Evolutionary conservation across 2,797 vertebrate genomes (phyloP).

Genomic region (Dicrostonyx torquatus): DNA sequence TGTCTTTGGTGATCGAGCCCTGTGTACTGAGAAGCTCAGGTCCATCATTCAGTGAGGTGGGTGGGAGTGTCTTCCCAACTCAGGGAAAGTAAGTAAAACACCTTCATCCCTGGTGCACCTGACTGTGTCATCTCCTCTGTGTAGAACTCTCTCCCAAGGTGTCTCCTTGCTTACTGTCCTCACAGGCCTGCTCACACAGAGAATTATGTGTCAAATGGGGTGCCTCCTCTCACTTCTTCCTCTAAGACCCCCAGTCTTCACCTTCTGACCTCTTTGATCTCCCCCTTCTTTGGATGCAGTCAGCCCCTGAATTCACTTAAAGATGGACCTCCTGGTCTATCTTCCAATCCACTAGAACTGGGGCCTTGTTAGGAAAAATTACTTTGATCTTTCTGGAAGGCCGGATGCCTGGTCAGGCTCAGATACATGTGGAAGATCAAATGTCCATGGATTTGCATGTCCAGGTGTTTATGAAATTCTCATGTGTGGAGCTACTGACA

Average conservation of each 20-base stretch:
- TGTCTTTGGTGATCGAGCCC: background rate
- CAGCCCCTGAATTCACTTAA: background rate
- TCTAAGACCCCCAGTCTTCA: background rate
- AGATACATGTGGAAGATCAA: background rate
- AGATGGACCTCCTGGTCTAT: no score
- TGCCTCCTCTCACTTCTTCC: background rate
- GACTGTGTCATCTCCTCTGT: background rate
- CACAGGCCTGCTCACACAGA: background rate
- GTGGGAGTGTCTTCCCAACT: background rate
- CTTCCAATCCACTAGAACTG: background rate
- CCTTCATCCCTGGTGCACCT: background rate
- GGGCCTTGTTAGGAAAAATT: accelerated
- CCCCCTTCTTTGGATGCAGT: background rate
- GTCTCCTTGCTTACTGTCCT: background rate
- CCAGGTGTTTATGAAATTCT: background rate
- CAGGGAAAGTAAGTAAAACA: background rate
- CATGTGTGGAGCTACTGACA: no score
- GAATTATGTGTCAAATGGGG: background rate
- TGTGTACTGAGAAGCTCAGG: no score
- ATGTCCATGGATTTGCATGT: background rate
- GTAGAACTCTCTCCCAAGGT: background rate
- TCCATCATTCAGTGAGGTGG: background rate
- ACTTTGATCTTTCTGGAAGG: background rate
- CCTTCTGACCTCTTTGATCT: no score
- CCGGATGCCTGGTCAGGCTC: background rate